Conservation (phyloP, 2,113 vertebrate genomes). For the Pelodiscus sinensis region DNA sequence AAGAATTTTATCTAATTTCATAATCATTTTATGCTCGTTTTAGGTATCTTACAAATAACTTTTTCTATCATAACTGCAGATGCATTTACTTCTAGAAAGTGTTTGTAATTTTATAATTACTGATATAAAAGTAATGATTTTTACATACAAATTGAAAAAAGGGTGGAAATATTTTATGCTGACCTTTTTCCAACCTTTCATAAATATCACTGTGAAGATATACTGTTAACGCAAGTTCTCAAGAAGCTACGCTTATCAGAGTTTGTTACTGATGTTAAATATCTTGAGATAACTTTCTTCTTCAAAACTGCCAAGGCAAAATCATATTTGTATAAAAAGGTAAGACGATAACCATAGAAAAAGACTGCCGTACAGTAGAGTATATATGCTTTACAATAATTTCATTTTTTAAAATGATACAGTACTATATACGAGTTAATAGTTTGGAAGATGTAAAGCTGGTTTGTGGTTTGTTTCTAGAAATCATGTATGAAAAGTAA, state of each 20-base stretch:
- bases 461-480: constrained; percentile 68
- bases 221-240: constrained; percentile 89
- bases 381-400: constrained; percentile 78
- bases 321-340: constrained; percentile 83
- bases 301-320: constrained; percentile 91
- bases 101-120: constrained; percentile 98
- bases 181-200: constrained; percentile 88
- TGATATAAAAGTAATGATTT: constrained; percentile 80
- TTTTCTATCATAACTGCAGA: constrained; percentile 90
- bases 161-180: constrained; percentile 84
- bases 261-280: constrained; percentile 89
- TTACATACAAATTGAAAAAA: constrained; percentile 81
- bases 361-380: constrained; percentile 71
- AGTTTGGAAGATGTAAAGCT: constrained; percentile 46
- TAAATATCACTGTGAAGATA: constrained; percentile 99
- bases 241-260: constrained; percentile 81
- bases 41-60: constrained; percentile 73
- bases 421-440: constrained; percentile 66
- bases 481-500: constrained; percentile 77
- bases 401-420: constrained; percentile 70
- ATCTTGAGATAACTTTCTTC: constrained; percentile 85
- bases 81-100: constrained; percentile 91
- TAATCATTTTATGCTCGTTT: constrained; percentile 84
- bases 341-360: constrained; percentile 82
- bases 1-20: constrained; percentile 11